Percentiles rank a stretch among this genome's conserved stretches.
Conservation (phyloP, 2,888 invertebrate genomes). For the Malacosoma neustria region DNA sequence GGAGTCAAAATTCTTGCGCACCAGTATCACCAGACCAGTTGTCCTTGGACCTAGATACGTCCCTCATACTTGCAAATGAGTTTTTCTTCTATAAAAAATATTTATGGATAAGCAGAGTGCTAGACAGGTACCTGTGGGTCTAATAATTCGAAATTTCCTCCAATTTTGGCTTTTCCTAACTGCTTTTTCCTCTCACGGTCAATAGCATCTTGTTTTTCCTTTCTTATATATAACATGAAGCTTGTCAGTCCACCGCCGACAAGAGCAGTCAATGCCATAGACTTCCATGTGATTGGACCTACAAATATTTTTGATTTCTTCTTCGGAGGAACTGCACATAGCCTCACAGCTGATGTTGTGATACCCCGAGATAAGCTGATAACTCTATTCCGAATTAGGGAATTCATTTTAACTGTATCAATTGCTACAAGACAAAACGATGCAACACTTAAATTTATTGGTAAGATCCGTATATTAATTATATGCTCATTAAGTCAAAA, state of each 20-base stretch:
- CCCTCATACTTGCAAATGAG: too few relatives aligned
- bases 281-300: conserved; percentile 89
- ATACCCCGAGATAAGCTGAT: conserved; percentile 34
- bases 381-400: conserved; percentile 34
- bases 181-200: conserved; percentile 85
- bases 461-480: too few relatives aligned
- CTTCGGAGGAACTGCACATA: conserved; percentile 47
- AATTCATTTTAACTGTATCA: conserved; percentile 41
- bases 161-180: conserved; percentile 94
- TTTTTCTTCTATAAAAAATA: too few relatives aligned
- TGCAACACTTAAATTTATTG: too few relatives aligned
- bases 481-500: too few relatives aligned
- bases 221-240: conserved; percentile 86
- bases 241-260: conserved; percentile 79
- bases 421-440: too few relatives aligned
- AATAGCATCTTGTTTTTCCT: conserved; percentile 83
- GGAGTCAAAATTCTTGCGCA: too few relatives aligned
- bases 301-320: conserved; percentile 34
- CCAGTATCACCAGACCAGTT: too few relatives aligned
- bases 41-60: too few relatives aligned
- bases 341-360: conserved; percentile 39
- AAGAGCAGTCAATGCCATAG: conserved; percentile 78
- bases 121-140: conserved; percentile 71
- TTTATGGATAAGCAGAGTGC: too few relatives aligned
- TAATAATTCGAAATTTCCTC: conserved; percentile 92